A percentile compares a stretch with the other conserved stretches of the same genome.
Conservation (phyloP, 2,797 vertebrate species). For the Xyrichtys novacula region DNA sequence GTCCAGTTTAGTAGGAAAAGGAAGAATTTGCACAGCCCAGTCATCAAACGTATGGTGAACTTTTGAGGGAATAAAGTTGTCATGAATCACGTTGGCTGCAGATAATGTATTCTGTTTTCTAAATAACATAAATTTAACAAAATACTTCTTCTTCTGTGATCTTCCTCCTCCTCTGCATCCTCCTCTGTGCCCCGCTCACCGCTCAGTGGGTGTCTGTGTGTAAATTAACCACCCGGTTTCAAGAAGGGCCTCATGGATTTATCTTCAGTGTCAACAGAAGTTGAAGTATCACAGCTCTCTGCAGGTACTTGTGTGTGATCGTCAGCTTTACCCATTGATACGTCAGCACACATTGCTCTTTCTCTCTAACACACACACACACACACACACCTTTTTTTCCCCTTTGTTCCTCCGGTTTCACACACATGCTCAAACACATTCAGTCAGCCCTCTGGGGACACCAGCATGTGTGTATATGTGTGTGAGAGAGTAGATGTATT, state of each 20-base stretch:
- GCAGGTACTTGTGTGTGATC: slow-evolving; percentile 11
- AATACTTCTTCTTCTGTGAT: no score
- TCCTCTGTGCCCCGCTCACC: no score
- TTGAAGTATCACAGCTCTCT: slow-evolving; percentile 28
- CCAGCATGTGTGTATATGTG: slow-evolving; percentile 4
- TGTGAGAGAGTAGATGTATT: slow-evolving; percentile 41
- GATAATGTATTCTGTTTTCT: no score
- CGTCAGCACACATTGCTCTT: not conserved
- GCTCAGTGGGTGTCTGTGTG: no score
- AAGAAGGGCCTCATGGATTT: slow-evolving; percentile 52
- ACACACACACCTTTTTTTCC: not conserved
- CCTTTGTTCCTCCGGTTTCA: not conserved
- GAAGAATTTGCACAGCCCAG: no score
- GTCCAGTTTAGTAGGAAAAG: no score
- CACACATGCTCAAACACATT: slow-evolving; percentile 19
- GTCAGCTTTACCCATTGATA: not conserved
- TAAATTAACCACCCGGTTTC: no score
- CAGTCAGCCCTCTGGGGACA: slow-evolving; percentile 15
- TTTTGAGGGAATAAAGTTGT: no score
- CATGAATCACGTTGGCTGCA: no score
- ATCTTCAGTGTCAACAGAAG: slow-evolving; percentile 54
- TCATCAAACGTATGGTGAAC: no score
- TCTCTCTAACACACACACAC: not conserved
- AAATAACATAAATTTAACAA: no score
- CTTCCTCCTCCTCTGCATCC: no score